Evolutionary conservation across 2,888 invertebrate species (phyloP), one percentile per base, ranked within the genome.

Genomic region (Drosophila rubida): DNA sequence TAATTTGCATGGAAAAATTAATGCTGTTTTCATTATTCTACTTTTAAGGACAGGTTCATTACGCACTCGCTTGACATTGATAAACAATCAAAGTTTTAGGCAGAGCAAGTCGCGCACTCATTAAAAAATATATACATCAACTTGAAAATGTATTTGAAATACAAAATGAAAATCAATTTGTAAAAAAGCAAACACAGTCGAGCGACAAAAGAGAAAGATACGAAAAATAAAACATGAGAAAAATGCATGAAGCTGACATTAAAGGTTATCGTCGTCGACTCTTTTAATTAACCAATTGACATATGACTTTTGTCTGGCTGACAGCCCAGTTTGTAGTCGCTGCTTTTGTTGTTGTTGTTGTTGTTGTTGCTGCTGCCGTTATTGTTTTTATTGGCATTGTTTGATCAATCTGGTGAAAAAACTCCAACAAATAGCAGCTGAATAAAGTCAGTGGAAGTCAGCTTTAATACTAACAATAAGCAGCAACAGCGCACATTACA

Each of bases 221-320:
- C 45, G 58, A 37, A 44, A 66, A 46, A 51, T 11, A 75, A 55
- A 49, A 48, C 44, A 48, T 51, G 51, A 44, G 55, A 54, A 57
- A 75, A 69, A 50, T 42, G 55, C 58, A 54, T 67, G 55, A 68
- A 65, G 44, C 64, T 71, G 85, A 82, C 82, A 74, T 69, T 61
- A 82, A 84, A 84, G 83, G 87, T 87, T 85, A 85, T 82, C 74
- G 71, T 39, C 48, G 58, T 41, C 54, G 71, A 64, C 64, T 63
- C 63, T 85, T 78, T 80, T 80, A 87, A 85, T 84, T 85, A 83
- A 77, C 67, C 82, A 87, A 85, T 84, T 82, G 86, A 87, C 87
- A 85, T 84, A 66, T 81, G 85, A 84, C 82, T 84, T 78, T 71
- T 69, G 70, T 70, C 59, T 48, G 57, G 32, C 14, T 46, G 35